Evolutionary conservation across 1,140 invertebrate species (phyloP).

Genomic region (Hycleus phaleratus): DNA sequence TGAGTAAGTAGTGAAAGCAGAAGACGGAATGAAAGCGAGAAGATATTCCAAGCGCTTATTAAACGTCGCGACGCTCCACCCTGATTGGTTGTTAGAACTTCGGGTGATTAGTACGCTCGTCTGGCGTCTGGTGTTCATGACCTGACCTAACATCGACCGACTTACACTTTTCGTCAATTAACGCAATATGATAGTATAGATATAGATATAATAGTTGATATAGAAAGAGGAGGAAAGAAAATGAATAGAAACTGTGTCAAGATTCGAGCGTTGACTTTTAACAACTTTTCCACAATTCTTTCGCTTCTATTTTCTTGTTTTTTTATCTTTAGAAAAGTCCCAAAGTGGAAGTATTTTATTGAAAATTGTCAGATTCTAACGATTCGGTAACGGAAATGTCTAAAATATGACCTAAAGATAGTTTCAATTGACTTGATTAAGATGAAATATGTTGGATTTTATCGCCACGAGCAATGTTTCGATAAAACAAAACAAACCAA

Average conservation of each 20-base stretch:
- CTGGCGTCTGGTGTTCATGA: conserved; percentile 15
- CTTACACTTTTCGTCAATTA: conserved; percentile 17
- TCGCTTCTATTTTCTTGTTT: no score
- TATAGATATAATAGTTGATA: not conserved
- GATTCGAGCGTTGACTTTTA: not conserved
- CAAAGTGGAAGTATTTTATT: no score
- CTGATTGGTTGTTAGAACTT: conserved; percentile 24
- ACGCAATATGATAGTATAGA: not conserved
- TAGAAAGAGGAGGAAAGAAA: not conserved
- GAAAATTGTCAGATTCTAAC: no score
- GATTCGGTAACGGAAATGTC: no score
- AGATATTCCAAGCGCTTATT: conserved; percentile 26
- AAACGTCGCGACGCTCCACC: conserved; percentile 21
- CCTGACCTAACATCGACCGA: conserved; percentile 21
- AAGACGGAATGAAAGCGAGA: conserved; percentile 23
- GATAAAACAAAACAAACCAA: no score
- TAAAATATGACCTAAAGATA: no score
- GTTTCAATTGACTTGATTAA: no score
- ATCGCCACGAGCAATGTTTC: no score
- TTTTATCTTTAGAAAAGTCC: no score
- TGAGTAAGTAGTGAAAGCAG: conserved; percentile 14
- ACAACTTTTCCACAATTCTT: no score
- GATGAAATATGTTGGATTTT: no score
- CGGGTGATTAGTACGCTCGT: conserved; percentile 25
- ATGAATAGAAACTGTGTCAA: conserved; percentile 15